Evolutionary conservation across 2,888 invertebrate genomes (phyloP).

Genomic region (Spodoptera exigua): DNA sequence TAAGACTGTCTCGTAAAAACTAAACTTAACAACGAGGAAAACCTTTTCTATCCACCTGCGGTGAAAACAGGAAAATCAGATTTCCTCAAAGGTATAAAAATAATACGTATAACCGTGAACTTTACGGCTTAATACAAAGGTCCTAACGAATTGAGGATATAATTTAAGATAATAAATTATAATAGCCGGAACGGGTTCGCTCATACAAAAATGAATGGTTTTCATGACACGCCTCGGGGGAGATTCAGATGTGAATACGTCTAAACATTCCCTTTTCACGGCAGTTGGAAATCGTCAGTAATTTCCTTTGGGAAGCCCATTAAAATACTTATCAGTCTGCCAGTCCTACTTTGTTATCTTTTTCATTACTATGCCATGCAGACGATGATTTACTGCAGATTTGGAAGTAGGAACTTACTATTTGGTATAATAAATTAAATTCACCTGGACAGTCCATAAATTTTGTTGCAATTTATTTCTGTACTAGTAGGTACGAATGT

Average conservation of each 20-base stretch:
- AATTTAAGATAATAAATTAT: slow-evolving; percentile 41
- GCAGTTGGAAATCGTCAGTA: slow-evolving; percentile 57
- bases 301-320: slow-evolving; percentile 65
- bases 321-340: slow-evolving; percentile 54
- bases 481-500: not conserved
- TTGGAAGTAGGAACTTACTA: slow-evolving; percentile 10
- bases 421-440: slow-evolving; percentile 8
- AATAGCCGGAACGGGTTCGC: slow-evolving; percentile 26
- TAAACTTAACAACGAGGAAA: no score
- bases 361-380: slow-evolving; percentile 6
- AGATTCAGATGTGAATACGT: slow-evolving; percentile 58
- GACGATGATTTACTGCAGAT: slow-evolving; percentile 5
- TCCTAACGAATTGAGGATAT: slow-evolving; percentile 29
- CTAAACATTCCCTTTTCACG: slow-evolving; percentile 62
- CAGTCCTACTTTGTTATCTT: slow-evolving; percentile 31
- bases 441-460: slow-evolving; percentile 2
- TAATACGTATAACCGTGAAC: slow-evolving; percentile 11
- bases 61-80: not conserved
- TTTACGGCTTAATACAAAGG: slow-evolving; percentile 41
- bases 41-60: not conserved
- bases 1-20: no score
- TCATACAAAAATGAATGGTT: slow-evolving; percentile 49
- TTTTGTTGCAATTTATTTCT: slow-evolving; percentile 11
- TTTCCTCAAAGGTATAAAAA: slow-evolving; percentile 8
- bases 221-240: slow-evolving; percentile 37